Evolutionary conservation across 1,140 invertebrate genomes (phyloP).

Genomic region (Antheraea mylitta): DNA sequence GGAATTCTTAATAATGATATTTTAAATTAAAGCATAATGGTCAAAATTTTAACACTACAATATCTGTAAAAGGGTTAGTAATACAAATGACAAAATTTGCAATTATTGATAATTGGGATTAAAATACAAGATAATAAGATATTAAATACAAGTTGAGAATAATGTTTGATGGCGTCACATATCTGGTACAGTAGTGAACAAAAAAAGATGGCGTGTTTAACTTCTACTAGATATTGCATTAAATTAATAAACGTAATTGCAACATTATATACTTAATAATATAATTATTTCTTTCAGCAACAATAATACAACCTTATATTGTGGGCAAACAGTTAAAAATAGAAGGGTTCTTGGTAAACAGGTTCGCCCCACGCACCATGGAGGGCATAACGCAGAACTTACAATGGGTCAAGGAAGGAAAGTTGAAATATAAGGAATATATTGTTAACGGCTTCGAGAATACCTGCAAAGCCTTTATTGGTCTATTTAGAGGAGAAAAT

Average conservation of each 20-base stretch:
- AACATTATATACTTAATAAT: neutral
- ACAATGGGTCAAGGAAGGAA: constrained; percentile 80
- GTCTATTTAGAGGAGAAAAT: constrained; percentile 82
- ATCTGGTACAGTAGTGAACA: no score
- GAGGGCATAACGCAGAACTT: constrained; percentile 81
- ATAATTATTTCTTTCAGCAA: constrained; percentile 41
- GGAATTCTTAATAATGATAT: no score
- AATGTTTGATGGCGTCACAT: no score
- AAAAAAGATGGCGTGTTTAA: no score
- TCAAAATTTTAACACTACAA: no score
- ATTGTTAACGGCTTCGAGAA: constrained; percentile 83
- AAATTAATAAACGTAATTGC: neutral
- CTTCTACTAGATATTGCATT: neutral
- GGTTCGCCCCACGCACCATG: constrained; percentile 74
- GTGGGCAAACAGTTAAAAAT: constrained; percentile 80
- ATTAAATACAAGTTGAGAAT: no score
- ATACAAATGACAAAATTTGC: no score
- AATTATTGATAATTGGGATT: no score
- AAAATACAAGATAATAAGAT: no score
- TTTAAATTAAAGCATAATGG: no score
- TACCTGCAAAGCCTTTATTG: constrained; percentile 82
- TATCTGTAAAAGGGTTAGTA: no score
- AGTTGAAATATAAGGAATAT: constrained; percentile 82
- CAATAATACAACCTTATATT: constrained; percentile 73
- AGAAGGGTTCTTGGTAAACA: constrained; percentile 80